Base-by-base conservation (phyloP, 2,888 invertebrate species). In the Syritta pipiens region DNA sequence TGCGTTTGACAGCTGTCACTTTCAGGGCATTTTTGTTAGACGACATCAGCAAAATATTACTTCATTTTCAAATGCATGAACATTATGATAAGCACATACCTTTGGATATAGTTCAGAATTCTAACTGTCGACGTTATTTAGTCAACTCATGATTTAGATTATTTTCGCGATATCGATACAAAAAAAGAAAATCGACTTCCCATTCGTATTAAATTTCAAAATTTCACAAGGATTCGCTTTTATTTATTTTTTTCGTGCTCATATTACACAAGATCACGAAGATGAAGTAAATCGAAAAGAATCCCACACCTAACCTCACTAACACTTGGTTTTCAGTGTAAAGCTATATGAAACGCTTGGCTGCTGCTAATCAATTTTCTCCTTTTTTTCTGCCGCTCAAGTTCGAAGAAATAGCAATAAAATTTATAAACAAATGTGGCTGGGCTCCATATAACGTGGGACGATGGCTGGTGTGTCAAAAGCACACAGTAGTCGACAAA, bases 321-420 rank as follows among this genome's bases (percentile, higher is more conserved):
- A 63, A 30, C 40, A 32, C n/a, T 63, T 40, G 14, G 19, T 14
- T 20, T 59, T 22, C 55, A 42, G 42, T 57, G 42, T 28, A 32
- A 44, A 59, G 32, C 12, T 22, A 48, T 48, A 24, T 48, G 48
- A 48, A 48, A 48, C 48, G 28, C 9, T 48, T 30, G 17, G 48
- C 40, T 22, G 12, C n/a, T 53, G 42, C 44, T 51, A 46, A 65
- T 53, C 28, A 44, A 51, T 48, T 46, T 14, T 20, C 10, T 20
- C 20, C 6, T 55, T n/a, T n/a, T n/a, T n/a, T n/a, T n/a, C n/a
- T n/a, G n/a, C n/a, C n/a, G n/a, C n/a, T 5, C 12, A 24, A 69
- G 12, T 60, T 69, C 59, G 24, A 60, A 37, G 26, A 59, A 46
- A 62, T 46, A 62, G 40, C 28, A 53, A 71, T 51, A 51, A 69